Base-by-base conservation (phyloP, 1,140 invertebrate genomes). In the Ptiloglossa arizonensis region DNA sequence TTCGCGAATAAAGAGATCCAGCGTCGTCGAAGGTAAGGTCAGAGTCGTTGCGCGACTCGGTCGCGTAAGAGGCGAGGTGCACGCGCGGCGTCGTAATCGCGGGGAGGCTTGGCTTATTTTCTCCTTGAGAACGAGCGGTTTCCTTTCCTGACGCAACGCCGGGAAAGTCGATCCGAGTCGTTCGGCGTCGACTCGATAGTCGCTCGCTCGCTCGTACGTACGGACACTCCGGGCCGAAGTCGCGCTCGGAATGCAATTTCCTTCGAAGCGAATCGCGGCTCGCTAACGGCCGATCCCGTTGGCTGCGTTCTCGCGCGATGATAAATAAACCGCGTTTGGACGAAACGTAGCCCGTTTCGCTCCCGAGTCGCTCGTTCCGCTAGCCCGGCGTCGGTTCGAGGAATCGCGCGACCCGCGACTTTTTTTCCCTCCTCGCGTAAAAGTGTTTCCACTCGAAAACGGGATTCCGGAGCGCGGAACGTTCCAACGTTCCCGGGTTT, bases 91-190 rank as follows among this genome's bases (percentile, higher is more conserved):
- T 29, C 56, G 68, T 71, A 71, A 71, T 71, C 68, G 54, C 56
- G 38, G 68, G n/a, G 27, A 35, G 57, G 69, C 69, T 62, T 48
- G 57, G 44, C 69, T 62, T 1, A 27, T 72, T 62, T 52, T 70
- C 54, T 38, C n/a, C 57, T 62, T 8, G 59, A 38, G 46, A 32
- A 11, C n/a, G 3, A n/a, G 48, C 13, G 46, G 35, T 64, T 64
- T 52, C 57, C n/a, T 63, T 52, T 64, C 59, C 59, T 54, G 46
- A 41, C 57, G 57, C 57, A 38, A 63, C 57, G n/a, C 29, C 38
- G 57, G 44, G 57, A 72, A 72, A 63, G 44, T 63, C 52, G 50
- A 72, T 60, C 41, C 56, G 56, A 71, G 27, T 62, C 17, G 69
- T 24, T 41, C 32, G 15, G 44, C 41, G 70, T 22, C 63, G 50